These are phyloP conservation scores for Serrognathus titanus DNA, from an alignment of 2,888 invertebrate genomes.

Conservation along the genomic window DNA sequence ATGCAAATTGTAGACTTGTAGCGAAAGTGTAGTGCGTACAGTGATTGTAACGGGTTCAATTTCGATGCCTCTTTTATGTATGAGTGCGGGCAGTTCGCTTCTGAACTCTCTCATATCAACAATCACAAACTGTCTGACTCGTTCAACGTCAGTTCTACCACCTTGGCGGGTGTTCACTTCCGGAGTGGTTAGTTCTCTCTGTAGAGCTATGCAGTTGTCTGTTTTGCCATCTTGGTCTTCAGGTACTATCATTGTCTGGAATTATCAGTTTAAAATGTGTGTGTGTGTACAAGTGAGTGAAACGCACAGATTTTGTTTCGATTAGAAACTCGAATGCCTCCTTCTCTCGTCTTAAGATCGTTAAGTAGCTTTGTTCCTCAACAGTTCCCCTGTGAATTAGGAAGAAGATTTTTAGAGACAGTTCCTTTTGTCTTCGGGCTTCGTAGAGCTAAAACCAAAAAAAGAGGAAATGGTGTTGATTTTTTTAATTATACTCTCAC, in stretches of 20 bases:
- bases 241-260: conserved; percentile 79
- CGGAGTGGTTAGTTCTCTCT: conserved; percentile 32
- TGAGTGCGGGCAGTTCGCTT: conserved; percentile 89
- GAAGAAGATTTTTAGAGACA: conserved; percentile 75
- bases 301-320: conserved; percentile 80
- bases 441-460: conserved; percentile 60
- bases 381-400: conserved; percentile 88
- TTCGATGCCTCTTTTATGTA: conserved; percentile 90
- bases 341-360: conserved; percentile 86
- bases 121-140: conserved; percentile 59
- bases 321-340: conserved; percentile 92
- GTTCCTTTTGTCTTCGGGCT: conserved; percentile 55
- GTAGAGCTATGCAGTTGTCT: conserved; percentile 57
- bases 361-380: conserved; percentile 95
- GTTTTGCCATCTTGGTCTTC: conserved; percentile 85
- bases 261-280: conserved; percentile 21
- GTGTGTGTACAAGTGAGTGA: not conserved
- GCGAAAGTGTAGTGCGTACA: conserved; percentile 44
- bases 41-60: conserved; percentile 85
- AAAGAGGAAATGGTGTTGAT: conserved; percentile 2
- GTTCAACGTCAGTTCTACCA: conserved; percentile 33
- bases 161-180: conserved; percentile 33
- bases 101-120: conserved; percentile 98
- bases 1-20: not conserved
- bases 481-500: conserved; percentile 42